Base-by-base conservation (phyloP, 2,113 vertebrate species). In the Girardinichthys multiradiatus region DNA sequence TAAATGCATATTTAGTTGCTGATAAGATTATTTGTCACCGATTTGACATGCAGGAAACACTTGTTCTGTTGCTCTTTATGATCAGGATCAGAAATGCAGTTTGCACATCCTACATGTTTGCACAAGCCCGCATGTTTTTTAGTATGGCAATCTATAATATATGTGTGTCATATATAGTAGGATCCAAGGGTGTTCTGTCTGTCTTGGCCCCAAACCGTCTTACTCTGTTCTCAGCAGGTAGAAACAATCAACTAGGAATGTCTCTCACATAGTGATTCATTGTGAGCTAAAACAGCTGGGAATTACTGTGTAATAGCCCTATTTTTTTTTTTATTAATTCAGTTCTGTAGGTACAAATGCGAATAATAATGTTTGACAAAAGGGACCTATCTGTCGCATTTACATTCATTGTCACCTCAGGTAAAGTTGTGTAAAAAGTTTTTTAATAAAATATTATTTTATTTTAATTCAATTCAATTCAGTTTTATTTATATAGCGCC, bases 221-320 rank as follows among this genome's bases (percentile, higher is more conserved):
- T 35, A 42, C 61, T 67, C 64, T 57, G 64, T 57, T 24, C 81
- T 80, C 87, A 76, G 80, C 80, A 63, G 83, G 81, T 48, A 45
- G 54, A 57, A 61, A 79, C 59, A 63, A 77, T 86, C 86, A 81
- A 68, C 8, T 72, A 86, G 90, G 86, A 91, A 77, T 42, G 89
- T 92, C 90, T 92, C 74, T 84, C 89, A 89, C 64, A 45, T 67
- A 83, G 70, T 80, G 78, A 80, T 74, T 84, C 64, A 64, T 76
- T 72, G 75, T 61, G 66, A 65, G 81, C 51, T 68, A 33, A 65
- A 51, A 57, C 80, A 70, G 65, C 80, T 35, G 81, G 82, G 80
- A 78, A 66, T 73, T 61, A 62, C 63, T 61, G 14, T 21, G 37
- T 72, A 77, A 67, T 82, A 76, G 61, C 70, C 77, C 63, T 19